Base-by-base conservation (phyloP, 2,797 vertebrate species). In the Squalus acanthias region DNA sequence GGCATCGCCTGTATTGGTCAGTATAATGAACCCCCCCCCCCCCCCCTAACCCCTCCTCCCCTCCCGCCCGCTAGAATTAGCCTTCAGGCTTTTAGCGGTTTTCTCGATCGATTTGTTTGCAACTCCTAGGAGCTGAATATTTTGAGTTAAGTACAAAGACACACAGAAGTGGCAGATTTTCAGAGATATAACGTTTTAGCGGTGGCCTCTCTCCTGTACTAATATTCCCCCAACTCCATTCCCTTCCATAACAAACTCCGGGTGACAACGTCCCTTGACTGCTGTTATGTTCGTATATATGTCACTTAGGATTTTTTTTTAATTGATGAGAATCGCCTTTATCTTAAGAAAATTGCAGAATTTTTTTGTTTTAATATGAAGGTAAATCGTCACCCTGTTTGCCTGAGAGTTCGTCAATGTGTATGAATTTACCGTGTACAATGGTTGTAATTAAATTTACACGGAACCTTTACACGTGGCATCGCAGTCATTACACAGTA, bases 381-480 rank as follows among this genome's bases (percentile, higher is more conserved):
- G 85, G 17, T 53, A 24, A 87, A 87, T 39, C 46, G 12, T n/a
- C 91, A 17, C 24, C 69, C 93, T n/a, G 39, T 53, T 74, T 33
- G 94, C 26, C 26, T 7, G 69, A 26, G 46, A 2, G n/a, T 74
- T 53, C 8, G 22, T 57, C 53, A 60, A 33, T 53, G 53, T 33
- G 22, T 91, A 26, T 29, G 46, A 50, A 22, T 57, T 95, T 74
- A 53, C 94, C 29, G 29, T 46, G 91, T 69, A 24, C 46, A 57
- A 95, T 72, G 93, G 39, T 53, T 72, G 67, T 50, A 95, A 95
- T 74, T 95, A 33, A 70, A 29, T 95, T 72, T 95, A 15, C 29
- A 74, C 50, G 33, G 22, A 67, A 70, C 57, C 67, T 74, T 70
- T 74, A 95, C 94, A 95, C 94, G 94, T 95, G 94, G 94, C 94